phyloP scores from a whole-genome alignment of 2,797 vertebrate genomes.

The Pachyuromys duprasi region DNA sequence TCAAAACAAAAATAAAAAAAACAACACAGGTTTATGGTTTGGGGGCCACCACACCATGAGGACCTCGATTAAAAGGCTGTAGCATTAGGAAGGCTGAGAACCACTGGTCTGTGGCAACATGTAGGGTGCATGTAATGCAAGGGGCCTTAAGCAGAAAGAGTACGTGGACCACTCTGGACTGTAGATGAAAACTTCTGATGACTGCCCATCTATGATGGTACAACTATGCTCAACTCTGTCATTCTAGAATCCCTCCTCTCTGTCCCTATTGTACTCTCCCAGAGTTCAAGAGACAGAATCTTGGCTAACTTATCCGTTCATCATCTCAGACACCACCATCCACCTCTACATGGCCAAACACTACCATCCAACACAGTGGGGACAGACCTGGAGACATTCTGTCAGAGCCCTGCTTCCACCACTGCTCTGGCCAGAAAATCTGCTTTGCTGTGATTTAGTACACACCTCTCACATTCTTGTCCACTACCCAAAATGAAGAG shows the following conservation, averaged over 20 bases:
- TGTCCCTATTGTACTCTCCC: neutral
- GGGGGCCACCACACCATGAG: neutral
- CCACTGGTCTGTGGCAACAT: neutral
- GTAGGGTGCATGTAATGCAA: neutral
- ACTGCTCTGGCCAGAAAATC: neutral
- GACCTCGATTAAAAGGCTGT: neutral
- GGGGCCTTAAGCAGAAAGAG: neutral
- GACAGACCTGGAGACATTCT: neutral
- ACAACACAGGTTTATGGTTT: too few relatives aligned
- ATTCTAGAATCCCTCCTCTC: neutral
- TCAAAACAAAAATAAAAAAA: too few relatives aligned
- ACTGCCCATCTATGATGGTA: neutral
- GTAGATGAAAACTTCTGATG: conserved; percentile 7
- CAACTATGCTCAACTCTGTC: neutral
- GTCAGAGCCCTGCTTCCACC: neutral
- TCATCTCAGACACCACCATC: neutral
- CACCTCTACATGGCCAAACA: neutral
- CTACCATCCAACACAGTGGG: neutral
- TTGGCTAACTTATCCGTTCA: neutral
- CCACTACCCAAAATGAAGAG: conserved; percentile 2
- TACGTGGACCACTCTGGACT: neutral
- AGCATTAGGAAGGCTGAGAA: neutral
- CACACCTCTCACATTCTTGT: neutral
- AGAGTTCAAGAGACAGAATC: conserved; percentile 1
- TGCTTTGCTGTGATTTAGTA: neutral